These are phyloP conservation scores for Fregetta grallaria DNA, from an alignment of 2,113 vertebrate genomes.

Conservation along the genomic window DNA sequence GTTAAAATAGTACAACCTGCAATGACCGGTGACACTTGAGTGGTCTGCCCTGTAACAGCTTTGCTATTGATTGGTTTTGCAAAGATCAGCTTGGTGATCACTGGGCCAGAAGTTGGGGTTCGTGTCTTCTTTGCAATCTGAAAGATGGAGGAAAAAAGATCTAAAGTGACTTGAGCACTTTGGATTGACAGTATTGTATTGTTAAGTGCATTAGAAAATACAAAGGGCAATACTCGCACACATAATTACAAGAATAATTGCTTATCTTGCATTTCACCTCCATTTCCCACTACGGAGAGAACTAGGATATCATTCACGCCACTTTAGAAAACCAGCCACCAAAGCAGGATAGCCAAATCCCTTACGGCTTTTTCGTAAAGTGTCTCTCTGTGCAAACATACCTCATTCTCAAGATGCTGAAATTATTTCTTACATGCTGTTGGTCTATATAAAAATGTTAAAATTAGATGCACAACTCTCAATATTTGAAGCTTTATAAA, in stretches of 20 bases:
- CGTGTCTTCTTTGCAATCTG: conserved; percentile 95
- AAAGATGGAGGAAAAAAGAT: conserved; percentile 58
- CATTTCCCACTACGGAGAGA: not conserved
- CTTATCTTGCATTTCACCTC: not conserved
- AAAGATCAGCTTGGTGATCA: conserved; percentile 95
- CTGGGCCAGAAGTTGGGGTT: conserved; percentile 88
- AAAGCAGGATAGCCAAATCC: not conserved
- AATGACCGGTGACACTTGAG: conserved; percentile 86
- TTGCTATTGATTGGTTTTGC: conserved; percentile 97
- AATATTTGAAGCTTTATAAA: not conserved
- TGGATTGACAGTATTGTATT: not conserved
- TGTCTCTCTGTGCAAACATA: not conserved
- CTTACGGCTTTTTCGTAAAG: not conserved
- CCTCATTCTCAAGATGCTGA: not conserved
- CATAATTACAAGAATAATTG: not conserved
- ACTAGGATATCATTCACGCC: not conserved
- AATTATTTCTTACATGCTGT: not conserved
- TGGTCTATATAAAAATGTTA: not conserved
- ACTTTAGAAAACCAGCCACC: not conserved
- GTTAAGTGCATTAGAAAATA: not conserved
- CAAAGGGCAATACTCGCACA: not conserved
- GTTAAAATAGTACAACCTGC: conserved; percentile 80
- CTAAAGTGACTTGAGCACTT: conserved; percentile 17
- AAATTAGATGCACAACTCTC: not conserved
- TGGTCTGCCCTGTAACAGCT: conserved; percentile 86